phyloP scores from a whole-genome alignment of 2,113 vertebrate genomes.

The Malurus cyaneus region DNA sequence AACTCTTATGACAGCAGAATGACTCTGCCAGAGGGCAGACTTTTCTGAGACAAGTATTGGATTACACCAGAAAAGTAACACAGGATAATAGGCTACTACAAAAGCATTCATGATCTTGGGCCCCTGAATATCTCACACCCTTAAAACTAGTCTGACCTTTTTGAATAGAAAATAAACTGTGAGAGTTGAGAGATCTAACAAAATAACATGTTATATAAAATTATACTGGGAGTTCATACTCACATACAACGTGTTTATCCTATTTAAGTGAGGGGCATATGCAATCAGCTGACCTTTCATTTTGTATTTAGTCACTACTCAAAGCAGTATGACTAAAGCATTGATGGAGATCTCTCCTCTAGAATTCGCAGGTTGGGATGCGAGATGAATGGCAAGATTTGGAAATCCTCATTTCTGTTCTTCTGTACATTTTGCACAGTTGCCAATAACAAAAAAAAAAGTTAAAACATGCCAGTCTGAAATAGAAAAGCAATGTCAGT shows the following conservation, averaged over 20 bases:
- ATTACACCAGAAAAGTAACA: conserved; percentile 23
- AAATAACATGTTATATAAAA: neutral
- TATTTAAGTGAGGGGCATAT: neutral
- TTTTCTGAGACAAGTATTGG: conserved; percentile 45
- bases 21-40: conserved; percentile 63
- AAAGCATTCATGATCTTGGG: neutral
- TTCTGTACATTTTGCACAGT: conserved; percentile 13
- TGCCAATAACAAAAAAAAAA: neutral
- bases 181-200: neutral
- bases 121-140: neutral
- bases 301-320: neutral
- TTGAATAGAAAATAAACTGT: neutral
- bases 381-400: fast-evolving
- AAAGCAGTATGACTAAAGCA: neutral
- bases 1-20: conserved; percentile 67
- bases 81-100: neutral
- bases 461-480: neutral
- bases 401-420: neutral
- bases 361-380: neutral
- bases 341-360: neutral
- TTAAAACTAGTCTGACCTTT: conserved; percentile 16
- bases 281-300: neutral
- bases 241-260: neutral
- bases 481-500: conserved; percentile 39
- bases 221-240: neutral